Conservation (phyloP, 2,888 invertebrate species). For the Diarsia rubi region DNA sequence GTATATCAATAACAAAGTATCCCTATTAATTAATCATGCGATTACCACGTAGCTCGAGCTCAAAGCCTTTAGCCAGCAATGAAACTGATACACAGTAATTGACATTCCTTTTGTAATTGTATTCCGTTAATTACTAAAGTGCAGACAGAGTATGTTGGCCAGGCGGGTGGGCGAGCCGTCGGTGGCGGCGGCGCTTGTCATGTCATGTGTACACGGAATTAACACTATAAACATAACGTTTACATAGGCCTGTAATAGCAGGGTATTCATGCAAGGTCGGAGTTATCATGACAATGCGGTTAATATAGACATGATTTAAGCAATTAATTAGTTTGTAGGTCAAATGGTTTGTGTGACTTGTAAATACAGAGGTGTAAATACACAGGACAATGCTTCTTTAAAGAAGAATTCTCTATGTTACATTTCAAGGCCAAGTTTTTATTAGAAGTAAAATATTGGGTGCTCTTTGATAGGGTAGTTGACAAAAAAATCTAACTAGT, state of each 20-base stretch:
- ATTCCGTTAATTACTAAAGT: constrained; percentile 57
- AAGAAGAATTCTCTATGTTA: not conserved
- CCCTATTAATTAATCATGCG: constrained; percentile 38
- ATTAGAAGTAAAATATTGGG: not conserved
- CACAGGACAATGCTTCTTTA: not conserved
- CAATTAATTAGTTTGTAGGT: not conserved
- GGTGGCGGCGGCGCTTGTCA: constrained; percentile 6
- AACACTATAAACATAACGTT: constrained; percentile 12
- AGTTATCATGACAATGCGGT: not conserved
- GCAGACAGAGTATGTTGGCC: constrained; percentile 48
- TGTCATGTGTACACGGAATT: constrained; percentile 22
- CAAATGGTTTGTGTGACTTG: not conserved
- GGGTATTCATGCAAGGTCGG: not conserved
- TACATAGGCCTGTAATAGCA: constrained; percentile 1
- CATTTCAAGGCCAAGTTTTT: not conserved
- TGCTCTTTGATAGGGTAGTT: no score
- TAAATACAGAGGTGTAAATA: not conserved
- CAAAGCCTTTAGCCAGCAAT: constrained; percentile 17
- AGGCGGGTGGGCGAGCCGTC: constrained; percentile 29
- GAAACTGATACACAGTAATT: constrained; percentile 38
- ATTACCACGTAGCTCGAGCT: constrained; percentile 35
- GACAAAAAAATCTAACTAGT: no score
- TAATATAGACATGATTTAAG: not conserved
- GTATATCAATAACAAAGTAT: constrained; percentile 33
- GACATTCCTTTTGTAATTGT: constrained; percentile 55